Evolutionary conservation across 2,797 vertebrate genomes (phyloP).

Genomic region (Gobionotothen gibberifrons): DNA sequence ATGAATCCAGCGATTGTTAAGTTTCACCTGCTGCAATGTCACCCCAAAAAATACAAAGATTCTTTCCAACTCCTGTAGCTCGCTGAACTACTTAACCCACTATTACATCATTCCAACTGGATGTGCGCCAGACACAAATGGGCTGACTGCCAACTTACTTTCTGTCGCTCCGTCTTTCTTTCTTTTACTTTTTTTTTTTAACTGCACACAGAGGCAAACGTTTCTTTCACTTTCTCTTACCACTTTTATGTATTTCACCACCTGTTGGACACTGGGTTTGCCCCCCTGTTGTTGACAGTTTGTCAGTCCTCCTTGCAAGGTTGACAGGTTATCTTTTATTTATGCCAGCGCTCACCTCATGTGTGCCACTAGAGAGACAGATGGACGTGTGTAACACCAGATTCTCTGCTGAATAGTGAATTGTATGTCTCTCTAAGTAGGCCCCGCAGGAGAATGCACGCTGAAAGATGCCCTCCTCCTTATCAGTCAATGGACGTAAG

Average conservation of each 20-base stretch:
- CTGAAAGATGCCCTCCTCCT: slow-evolving; percentile 82
- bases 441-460: slow-evolving; percentile 73
- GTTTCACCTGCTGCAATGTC: slow-evolving; percentile 80
- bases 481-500: slow-evolving; percentile 80
- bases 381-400: slow-evolving; percentile 64
- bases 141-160: slow-evolving; percentile 63
- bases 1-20: slow-evolving; percentile 70
- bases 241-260: slow-evolving; percentile 20
- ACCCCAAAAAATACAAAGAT: slow-evolving; percentile 51
- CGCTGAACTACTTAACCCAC: slow-evolving; percentile 77
- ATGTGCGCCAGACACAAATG: slow-evolving; percentile 67
- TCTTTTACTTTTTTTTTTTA: slow-evolving; percentile 24
- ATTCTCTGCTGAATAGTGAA: slow-evolving; percentile 69
- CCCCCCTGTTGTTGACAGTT: slow-evolving; percentile 43
- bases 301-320: slow-evolving; percentile 35
- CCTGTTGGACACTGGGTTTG: slow-evolving; percentile 20
- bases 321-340: slow-evolving; percentile 74
- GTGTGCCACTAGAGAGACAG: slow-evolving; percentile 57
- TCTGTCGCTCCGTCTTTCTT: slow-evolving; percentile 30
- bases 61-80: slow-evolving; percentile 66
- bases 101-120: slow-evolving; percentile 81
- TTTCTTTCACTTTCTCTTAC: slow-evolving; percentile 32
- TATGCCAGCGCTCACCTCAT: slow-evolving; percentile 56
- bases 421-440: slow-evolving; percentile 73
- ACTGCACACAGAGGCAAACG: slow-evolving; percentile 29